phyloP scores from a whole-genome alignment of 2,888 invertebrate species.

The Tachina fera region DNA sequence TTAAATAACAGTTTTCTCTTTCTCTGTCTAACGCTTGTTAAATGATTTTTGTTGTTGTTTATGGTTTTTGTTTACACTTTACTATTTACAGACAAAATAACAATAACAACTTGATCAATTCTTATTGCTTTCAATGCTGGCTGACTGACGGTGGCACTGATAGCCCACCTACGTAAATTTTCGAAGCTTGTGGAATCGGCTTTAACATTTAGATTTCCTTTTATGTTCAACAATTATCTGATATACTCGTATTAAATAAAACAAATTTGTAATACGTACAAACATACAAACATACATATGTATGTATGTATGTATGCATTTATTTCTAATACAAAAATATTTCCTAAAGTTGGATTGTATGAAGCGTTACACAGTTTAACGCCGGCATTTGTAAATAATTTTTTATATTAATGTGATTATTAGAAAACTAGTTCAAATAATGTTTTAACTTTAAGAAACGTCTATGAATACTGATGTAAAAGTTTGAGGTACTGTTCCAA shows the following conservation, averaged over 20 bases:
- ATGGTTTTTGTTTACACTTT: conserved; percentile 26
- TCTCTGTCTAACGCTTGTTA: background rate
- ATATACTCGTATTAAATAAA: background rate
- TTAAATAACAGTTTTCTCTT: background rate
- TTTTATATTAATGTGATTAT: too few species aligned
- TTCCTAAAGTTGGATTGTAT: background rate
- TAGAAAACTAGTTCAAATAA: too few species aligned
- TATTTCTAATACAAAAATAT: too few species aligned
- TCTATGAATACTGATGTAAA: too few species aligned
- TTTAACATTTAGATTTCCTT: conserved; percentile 60
- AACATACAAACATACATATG: background rate
- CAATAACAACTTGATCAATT: conserved; percentile 33
- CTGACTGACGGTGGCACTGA: conserved; percentile 59
- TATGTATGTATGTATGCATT: background rate
- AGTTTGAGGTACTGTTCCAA: too few species aligned
- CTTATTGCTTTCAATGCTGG: conserved; percentile 36
- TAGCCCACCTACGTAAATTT: conserved; percentile 57
- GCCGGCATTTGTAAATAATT: too few species aligned
- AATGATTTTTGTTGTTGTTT: conserved; percentile 19
- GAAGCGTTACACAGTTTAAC: too few species aligned
- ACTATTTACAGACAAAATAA: conserved; percentile 40
- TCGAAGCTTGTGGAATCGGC: conserved; percentile 50
- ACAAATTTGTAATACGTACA: background rate
- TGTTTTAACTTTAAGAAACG: too few species aligned
- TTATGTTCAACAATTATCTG: conserved; percentile 52